Conservation (phyloP, 2,797 vertebrate genomes). For the Podargus strigoides region DNA sequence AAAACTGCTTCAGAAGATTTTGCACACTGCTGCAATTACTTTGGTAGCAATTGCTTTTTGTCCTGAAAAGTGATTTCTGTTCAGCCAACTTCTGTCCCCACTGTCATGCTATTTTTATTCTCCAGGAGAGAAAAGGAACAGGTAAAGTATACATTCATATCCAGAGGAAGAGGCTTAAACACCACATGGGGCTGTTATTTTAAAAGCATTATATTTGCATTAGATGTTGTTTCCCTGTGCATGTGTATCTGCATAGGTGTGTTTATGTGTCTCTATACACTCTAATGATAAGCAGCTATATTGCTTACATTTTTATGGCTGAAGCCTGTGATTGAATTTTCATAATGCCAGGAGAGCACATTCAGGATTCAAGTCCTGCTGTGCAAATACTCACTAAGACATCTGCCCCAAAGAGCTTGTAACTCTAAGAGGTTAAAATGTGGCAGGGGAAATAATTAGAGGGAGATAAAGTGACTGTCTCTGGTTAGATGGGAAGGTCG, state of each 20-base stretch:
- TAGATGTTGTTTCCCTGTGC: not conserved
- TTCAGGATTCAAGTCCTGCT: not conserved
- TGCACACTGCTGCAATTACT: not conserved
- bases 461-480: not conserved
- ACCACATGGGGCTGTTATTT: not conserved
- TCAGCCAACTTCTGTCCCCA: not conserved
- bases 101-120: not conserved
- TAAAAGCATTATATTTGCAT: not conserved
- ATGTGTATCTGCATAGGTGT: not conserved
- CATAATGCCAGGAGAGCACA: slow-evolving; percentile 24
- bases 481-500: not conserved
- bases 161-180: not conserved
- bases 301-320: slow-evolving; percentile 34
- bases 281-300: not conserved
- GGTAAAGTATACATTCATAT: not conserved
- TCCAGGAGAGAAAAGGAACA: not conserved
- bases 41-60: not conserved
- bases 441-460: not conserved
- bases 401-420: slow-evolving; percentile 23
- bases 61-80: not conserved
- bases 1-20: not conserved
- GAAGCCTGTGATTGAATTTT: slow-evolving; percentile 33
- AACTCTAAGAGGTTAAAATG: slow-evolving; percentile 4
- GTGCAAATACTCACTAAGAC: not conserved
- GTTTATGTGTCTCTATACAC: not conserved